These are phyloP conservation scores for Lathamus discolor DNA, from an alignment of 2,113 vertebrate genomes.

Conservation along the genomic window DNA sequence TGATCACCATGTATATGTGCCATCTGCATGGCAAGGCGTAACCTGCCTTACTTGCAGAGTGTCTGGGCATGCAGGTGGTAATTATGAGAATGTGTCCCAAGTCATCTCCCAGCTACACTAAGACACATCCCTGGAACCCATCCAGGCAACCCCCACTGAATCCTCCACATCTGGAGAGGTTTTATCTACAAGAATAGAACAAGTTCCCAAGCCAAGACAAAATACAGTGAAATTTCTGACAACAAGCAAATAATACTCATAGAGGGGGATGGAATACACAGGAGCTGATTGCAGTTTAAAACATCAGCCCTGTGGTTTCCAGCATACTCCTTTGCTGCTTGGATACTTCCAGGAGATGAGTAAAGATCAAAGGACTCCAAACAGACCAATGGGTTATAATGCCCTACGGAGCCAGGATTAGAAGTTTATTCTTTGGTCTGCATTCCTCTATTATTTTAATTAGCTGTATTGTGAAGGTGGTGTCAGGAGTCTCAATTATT, in stretches of 20 bases:
- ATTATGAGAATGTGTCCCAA: neutral
- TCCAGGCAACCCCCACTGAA: neutral
- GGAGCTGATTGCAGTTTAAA: neutral
- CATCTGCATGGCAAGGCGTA: neutral
- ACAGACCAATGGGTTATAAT: neutral
- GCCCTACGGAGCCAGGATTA: neutral
- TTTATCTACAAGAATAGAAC: neutral
- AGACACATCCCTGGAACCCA: neutral
- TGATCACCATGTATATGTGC: neutral
- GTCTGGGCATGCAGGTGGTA: neutral
- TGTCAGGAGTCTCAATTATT: slow-evolving; percentile 34
- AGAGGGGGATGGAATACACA: fast-evolving
- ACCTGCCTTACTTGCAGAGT: neutral
- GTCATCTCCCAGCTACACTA: neutral
- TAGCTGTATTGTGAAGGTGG: neutral
- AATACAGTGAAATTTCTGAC: neutral
- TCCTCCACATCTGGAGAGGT: neutral
- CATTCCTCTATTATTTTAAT: slow-evolving; percentile 49
- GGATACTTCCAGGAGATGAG: neutral
- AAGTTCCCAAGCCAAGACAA: neutral
- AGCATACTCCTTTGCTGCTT: neutral
- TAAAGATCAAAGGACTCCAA: slow-evolving; percentile 1
- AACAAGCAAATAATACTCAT: neutral
- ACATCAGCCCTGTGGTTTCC: neutral
- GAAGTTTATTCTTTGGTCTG: neutral